These are phyloP conservation scores for Tichodroma muraria DNA, from an alignment of 2,113 vertebrate genomes.

Conservation along the genomic window DNA sequence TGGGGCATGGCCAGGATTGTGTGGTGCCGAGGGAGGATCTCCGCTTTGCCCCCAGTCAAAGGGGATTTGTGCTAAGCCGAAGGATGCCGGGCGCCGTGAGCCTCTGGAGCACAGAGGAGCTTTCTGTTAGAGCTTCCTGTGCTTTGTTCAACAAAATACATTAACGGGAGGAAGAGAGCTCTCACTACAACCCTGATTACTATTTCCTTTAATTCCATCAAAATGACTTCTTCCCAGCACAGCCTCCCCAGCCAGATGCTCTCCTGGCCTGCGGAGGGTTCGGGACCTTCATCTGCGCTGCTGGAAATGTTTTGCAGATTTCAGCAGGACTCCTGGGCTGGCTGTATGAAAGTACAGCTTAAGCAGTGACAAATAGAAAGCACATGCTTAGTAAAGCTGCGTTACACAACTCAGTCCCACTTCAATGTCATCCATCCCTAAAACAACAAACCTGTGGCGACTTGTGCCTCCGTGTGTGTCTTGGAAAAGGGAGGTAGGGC, in stretches of 20 bases:
- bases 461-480: neutral
- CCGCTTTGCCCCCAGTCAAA: neutral
- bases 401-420: neutral
- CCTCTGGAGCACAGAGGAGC: neutral
- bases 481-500: neutral
- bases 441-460: conserved; percentile 22
- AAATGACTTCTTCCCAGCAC: neutral
- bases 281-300: conserved; percentile 1
- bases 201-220: conserved; percentile 50
- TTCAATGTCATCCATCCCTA: conserved; percentile 7
- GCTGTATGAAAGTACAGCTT: neutral
- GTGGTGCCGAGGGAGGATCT: neutral
- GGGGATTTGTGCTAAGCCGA: neutral
- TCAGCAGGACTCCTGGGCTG: conserved; percentile 8
- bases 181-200: conserved; percentile 17
- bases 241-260: neutral
- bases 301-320: conserved; percentile 30
- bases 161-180: conserved; percentile 41
- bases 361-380: conserved; percentile 45
- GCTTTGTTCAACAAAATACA: conserved; percentile 30
- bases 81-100: neutral
- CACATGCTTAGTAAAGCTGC: conserved; percentile 35
- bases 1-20: neutral
- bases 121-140: conserved; percentile 27
- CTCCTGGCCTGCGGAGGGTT: neutral